A percentile compares a stretch with the other conserved stretches of the same genome.
Conservation (phyloP, 2,797 vertebrate species). For the Bovichtus variegatus region DNA sequence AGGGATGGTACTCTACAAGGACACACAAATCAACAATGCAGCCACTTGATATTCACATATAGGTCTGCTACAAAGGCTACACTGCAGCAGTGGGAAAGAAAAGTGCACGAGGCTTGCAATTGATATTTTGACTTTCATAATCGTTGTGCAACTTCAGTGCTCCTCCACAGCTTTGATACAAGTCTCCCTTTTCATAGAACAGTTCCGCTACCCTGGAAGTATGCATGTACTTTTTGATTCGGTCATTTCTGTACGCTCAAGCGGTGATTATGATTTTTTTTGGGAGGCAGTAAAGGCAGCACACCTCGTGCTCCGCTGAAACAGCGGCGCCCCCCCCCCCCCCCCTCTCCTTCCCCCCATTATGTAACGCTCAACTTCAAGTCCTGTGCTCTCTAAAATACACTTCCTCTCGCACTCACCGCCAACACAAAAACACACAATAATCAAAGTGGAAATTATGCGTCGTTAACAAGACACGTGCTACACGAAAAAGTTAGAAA, state of each 20-base stretch:
- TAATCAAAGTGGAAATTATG: neutral
- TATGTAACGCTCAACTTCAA: conserved; percentile 80
- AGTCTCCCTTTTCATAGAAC: neutral
- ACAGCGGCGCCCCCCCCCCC: neutral
- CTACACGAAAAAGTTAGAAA: neutral
- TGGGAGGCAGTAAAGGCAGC: conserved; percentile 45
- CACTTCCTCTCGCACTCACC: conserved; percentile 56
- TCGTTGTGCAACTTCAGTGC: neutral
- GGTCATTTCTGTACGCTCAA: neutral
- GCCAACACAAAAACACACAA: neutral
- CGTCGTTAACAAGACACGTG: fast-evolving
- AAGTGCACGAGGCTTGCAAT: too few species aligned
- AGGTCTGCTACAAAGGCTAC: neutral
- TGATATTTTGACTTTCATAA: neutral
- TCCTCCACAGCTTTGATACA: neutral
- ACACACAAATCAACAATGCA: neutral
- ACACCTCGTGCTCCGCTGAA: conserved; percentile 14
- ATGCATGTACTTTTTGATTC: neutral
- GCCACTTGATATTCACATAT: neutral
- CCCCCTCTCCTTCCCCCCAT: conserved; percentile 18
- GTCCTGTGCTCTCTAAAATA: neutral
- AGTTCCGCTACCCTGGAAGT: too few species aligned
- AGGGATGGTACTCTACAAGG: neutral
- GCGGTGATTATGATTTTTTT: neutral
- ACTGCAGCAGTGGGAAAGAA: neutral